These are phyloP conservation scores for Mesodorylaimus sp. DNA, from an alignment of 2,888 invertebrate genomes.

Conservation along the genomic window DNA sequence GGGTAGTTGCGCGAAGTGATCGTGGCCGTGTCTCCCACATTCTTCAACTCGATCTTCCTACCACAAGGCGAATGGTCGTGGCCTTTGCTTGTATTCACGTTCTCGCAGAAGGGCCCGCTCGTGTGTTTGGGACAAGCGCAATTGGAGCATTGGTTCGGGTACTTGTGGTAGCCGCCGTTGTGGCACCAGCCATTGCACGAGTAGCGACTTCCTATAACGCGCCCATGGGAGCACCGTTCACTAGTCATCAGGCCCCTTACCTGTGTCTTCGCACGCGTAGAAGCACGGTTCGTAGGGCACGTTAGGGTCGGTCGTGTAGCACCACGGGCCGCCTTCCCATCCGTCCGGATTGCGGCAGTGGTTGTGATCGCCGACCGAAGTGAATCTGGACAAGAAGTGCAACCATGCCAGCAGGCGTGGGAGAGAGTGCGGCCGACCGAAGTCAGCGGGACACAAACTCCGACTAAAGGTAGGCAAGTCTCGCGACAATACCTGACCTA, in stretches of 20 bases:
- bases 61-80: slow-evolving; percentile 4
- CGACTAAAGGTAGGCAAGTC: too few species aligned
- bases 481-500: too few species aligned
- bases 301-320: slow-evolving; percentile 3
- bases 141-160: background rate
- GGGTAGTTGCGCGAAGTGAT: slow-evolving; percentile 8
- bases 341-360: slow-evolving; percentile 6
- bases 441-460: too few species aligned
- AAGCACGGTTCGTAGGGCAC: slow-evolving; percentile 9
- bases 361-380: slow-evolving; percentile 4
- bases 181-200: slow-evolving; percentile 8
- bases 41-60: background rate
- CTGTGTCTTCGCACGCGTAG: slow-evolving; percentile 6
- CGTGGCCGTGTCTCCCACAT: background rate
- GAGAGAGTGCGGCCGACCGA: too few species aligned
- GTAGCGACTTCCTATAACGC: background rate
- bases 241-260: too few species aligned
- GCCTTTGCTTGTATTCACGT: background rate
- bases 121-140: slow-evolving; percentile 7
- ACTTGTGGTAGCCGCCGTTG: slow-evolving; percentile 7
- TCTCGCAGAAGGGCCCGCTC: slow-evolving; percentile 4
- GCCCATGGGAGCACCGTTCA: too few species aligned
- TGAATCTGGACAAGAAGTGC: slow-evolving; percentile 4
- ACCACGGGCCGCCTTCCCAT: slow-evolving; percentile 9
- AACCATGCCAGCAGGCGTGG: too few species aligned